Evolutionary conservation across 64 coral and sea anemone genomes (phyloP), one percentile per base, ranked within the genome.

Genomic region (Platygyra sinensis): DNA sequence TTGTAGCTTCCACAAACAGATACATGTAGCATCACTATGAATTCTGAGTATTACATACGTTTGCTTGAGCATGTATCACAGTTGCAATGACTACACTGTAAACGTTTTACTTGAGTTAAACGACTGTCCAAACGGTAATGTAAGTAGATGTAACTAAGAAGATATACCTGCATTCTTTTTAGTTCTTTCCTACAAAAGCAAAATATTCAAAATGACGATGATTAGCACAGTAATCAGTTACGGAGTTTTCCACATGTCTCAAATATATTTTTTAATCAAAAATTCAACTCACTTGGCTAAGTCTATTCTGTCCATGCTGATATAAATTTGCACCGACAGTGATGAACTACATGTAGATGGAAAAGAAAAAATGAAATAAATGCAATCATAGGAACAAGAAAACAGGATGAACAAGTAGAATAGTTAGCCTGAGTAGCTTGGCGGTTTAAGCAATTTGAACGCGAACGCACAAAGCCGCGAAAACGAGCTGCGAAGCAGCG

Each of bases 301-400:
- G 74, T 99, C 97, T 67, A 96, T 38, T 93, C 97, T 93, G 82
- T 99, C 90, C 97, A 99, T 99, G 61, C 80, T 85, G 14, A 99
- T 90, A 73, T 93, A 99, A 42, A 96, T 99, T 91, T 99, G 97
- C 22, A 96, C 91, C 67, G 88, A 91, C 59, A 99, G 60, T 18
- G 97, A 80, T 75, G 97, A 96, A 36, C 97, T 99, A 51, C 16
- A 87, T n/a, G n/a, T n/a, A n/a, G n/a, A 71, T 49, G 25, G 29
- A 29, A 91, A 29, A 77, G 74, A 60, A 13, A 73, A 80, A 28
- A 18, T 87, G n/a, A n/a, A n/a, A n/a, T 3, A 27, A 80, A 50
- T 80, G 8, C 30, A 73, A n/a, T n/a, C n/a, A 87, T 28, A 25
- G 10, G 17, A 24, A 49, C 17, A 76, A 49, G 14, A 19, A 49